Percentiles rank a stretch among this genome's conserved stretches.
Conservation (phyloP, 2,113 vertebrate genomes). For the Alligator mississippiensis region DNA sequence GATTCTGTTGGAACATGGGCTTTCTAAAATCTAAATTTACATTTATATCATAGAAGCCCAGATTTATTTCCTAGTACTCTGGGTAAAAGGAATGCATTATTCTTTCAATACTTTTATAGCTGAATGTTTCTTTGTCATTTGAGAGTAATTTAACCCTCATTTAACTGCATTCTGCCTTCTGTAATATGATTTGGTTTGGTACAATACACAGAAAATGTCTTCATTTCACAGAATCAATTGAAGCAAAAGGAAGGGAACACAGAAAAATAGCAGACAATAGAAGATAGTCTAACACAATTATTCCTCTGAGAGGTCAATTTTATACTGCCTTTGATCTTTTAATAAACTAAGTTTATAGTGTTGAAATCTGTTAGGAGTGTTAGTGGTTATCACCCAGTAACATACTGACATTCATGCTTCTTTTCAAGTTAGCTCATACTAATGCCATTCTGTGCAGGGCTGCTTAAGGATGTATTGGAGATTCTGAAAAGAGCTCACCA, state of each 20-base stretch:
- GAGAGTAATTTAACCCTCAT: slow-evolving; percentile 42
- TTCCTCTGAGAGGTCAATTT: neutral
- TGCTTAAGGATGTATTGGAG: neutral
- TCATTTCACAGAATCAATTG: slow-evolving; percentile 21
- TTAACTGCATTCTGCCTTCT: slow-evolving; percentile 46
- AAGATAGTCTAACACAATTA: neutral
- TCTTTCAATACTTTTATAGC: neutral
- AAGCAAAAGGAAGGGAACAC: neutral
- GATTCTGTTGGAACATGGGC: neutral
- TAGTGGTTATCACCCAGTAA: neutral
- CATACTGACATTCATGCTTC: neutral
- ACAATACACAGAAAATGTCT: slow-evolving; percentile 9
- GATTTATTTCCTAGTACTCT: neutral
- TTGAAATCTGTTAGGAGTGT: neutral
- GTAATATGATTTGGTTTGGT: slow-evolving; percentile 48
- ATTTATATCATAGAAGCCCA: neutral
- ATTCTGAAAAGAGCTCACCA: neutral
- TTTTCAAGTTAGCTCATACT: neutral
- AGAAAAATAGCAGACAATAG: neutral
- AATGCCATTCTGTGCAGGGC: neutral
- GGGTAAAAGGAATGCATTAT: neutral
- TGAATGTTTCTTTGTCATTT: slow-evolving; percentile 14
- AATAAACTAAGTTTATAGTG: neutral
- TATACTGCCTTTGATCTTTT: neutral
- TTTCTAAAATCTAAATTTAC: neutral